These are phyloP conservation scores for Schrankia costaestrigalis DNA, from an alignment of 2,888 invertebrate genomes.

Conservation along the genomic window DNA sequence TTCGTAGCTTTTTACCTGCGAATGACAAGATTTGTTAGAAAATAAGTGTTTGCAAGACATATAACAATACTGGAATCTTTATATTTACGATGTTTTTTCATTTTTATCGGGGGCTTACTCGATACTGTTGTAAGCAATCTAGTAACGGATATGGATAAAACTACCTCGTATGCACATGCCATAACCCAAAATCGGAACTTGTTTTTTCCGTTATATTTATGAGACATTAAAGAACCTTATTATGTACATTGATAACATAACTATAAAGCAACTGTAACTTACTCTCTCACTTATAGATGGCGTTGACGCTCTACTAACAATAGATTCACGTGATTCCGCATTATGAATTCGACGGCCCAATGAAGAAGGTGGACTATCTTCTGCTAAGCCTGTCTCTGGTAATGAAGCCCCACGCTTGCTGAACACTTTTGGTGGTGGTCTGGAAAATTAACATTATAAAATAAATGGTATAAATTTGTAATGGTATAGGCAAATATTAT, in stretches of 20 bases:
- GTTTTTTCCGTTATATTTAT: no score
- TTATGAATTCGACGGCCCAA: slow-evolving; percentile 64
- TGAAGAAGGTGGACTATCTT: slow-evolving; percentile 75
- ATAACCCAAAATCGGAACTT: no score
- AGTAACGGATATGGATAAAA: no score
- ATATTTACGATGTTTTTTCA: no score
- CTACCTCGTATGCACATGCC: no score
- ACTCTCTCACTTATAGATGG: slow-evolving; percentile 77
- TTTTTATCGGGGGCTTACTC: no score
- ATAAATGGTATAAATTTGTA: neutral
- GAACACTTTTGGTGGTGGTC: slow-evolving; percentile 84
- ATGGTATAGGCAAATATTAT: neutral
- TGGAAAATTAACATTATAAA: slow-evolving; percentile 34
- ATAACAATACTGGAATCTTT: no score
- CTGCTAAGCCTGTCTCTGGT: slow-evolving; percentile 79
- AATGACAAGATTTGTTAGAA: neutral
- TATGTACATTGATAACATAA: no score
- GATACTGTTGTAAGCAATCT: no score
- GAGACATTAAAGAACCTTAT: no score
- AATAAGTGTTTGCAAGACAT: no score
- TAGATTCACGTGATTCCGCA: slow-evolving; percentile 73
- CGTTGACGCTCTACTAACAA: slow-evolving; percentile 73
- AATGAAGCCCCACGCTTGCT: slow-evolving; percentile 76
- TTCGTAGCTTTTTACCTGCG: slow-evolving; percentile 83
- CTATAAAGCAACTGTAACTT: no score